Base-by-base conservation (phyloP, 2,888 invertebrate genomes). In the Caenorhabditis angaria region DNA sequence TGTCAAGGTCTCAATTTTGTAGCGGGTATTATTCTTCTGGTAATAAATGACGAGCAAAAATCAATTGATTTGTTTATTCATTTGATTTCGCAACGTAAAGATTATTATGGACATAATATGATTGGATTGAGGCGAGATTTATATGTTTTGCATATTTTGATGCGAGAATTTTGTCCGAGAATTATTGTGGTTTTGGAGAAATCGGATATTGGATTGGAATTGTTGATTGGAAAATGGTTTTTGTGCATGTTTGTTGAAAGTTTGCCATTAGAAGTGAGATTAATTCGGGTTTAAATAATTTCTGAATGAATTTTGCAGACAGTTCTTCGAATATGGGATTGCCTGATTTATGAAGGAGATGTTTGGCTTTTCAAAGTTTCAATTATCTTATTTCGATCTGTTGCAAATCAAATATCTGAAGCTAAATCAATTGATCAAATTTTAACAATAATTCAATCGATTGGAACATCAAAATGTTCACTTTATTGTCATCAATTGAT, bases 291-390 rank as follows among this genome's bases (percentile, higher is more conserved):
- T 24, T 24, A 18, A 32, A 29, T 10, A 32, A 20, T 51, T 53
- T 12, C 22, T 29, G 24, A 20, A 25, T 3, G 18, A 22, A 3
- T 81, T 70, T 88, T 88, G 32, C 88, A 92, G 91, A 96, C 96
- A 8, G 94, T 95, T 51, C 90, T 95, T 25, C 91, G 96, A 85
- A 93, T 96, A 89, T 96, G 96, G 95, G 96, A 97, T 89, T 94
- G 95, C 87, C 89, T 96, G 70, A 95, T 97, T 89, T 93, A 93
- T 83, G 96, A 97, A 89, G 96, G 96, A 53, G 93, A 93, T 70
- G 95, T 95, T 90, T 92, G 96, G 81, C 90, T 97, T 78, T 94
- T 96, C 88, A 91, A 95, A 80, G 94, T 94, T 2, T 94, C 94
- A 2, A 60, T 73, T 22, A 55, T 58, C 27, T 57, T 78, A n/a